Percentiles rank a stretch among this genome's conserved stretches.
These are phyloP conservation scores for Tetranychus urticae DNA, from an alignment of 1,140 invertebrate species.

Conservation along the genomic window DNA sequence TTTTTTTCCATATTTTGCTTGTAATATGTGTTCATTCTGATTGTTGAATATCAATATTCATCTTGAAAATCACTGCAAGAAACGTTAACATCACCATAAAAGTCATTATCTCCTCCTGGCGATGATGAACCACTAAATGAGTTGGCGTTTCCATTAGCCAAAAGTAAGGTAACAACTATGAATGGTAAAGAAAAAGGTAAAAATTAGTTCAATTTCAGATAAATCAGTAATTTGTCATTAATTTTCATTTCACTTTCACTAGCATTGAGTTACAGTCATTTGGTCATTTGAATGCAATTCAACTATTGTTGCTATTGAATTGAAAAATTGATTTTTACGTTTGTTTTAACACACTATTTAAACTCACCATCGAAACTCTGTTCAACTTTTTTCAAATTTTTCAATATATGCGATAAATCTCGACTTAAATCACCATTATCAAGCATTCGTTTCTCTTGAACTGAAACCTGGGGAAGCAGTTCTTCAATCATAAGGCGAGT, in stretches of 20 bases:
- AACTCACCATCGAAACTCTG: conserved; percentile 29
- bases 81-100: not conserved
- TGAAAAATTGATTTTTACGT: not conserved
- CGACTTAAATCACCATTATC: conserved; percentile 13
- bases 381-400: conserved; percentile 32
- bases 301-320: not conserved
- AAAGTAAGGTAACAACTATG: not conserved
- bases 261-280: not conserved
- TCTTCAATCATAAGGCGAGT: conserved; percentile 21
- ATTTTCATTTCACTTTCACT: not conserved
- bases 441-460: conserved; percentile 2
- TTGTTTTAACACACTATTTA: no score
- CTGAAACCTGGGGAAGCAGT: conserved; percentile 16
- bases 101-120: not conserved
- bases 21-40: no score
- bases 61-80: not conserved
- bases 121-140: not conserved
- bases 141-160: not conserved
- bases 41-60: not conserved
- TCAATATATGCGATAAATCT: conserved; percentile 31
- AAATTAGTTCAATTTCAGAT: not conserved
- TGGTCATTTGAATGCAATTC: not conserved
- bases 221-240: not conserved
- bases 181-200: not conserved
- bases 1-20: no score